These are phyloP conservation scores for Ceyx margarethae DNA, from an alignment of 2,113 vertebrate genomes.

Conservation along the genomic window DNA sequence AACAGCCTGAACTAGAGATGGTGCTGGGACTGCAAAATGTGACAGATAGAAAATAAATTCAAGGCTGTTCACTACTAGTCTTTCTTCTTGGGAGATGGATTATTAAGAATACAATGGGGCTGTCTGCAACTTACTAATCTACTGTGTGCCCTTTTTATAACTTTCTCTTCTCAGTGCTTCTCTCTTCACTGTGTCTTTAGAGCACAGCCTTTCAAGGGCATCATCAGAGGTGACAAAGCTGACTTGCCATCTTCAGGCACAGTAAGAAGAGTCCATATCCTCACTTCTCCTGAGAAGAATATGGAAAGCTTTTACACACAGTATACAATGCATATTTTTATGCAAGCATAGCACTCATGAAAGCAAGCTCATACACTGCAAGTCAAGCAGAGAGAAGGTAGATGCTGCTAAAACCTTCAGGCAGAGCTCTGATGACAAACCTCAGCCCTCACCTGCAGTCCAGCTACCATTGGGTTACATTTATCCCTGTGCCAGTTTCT, in stretches of 20 bases:
- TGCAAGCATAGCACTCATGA: not conserved
- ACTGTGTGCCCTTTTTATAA: not conserved
- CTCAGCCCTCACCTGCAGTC: not conserved
- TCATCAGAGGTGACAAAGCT: slow-evolving; percentile 7
- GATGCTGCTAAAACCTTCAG: not conserved
- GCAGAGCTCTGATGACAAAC: not conserved
- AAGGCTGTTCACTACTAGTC: not conserved
- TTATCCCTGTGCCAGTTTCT: not conserved
- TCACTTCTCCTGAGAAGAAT: not conserved
- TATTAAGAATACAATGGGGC: slow-evolving; percentile 46
- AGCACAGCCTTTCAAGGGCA: slow-evolving; percentile 8
- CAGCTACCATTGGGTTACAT: not conserved
- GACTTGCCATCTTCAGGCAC: not conserved
- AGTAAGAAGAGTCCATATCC: not conserved
- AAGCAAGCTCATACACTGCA: not conserved
- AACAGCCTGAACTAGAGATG: not conserved
- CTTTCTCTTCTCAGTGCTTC: not conserved
- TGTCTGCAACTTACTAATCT: slow-evolving; percentile 26
- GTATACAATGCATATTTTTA: not conserved
- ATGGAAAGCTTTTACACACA: not conserved
- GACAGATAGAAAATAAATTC: slow-evolving; percentile 26
- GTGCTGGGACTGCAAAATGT: not conserved
- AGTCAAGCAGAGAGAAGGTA: not conserved
- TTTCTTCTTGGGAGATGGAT: slow-evolving; percentile 36
- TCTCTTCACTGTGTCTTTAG: not conserved